Evolutionary conservation across 2,113 vertebrate genomes (phyloP).

Genomic region (Chlorodrepanis virens): DNA sequence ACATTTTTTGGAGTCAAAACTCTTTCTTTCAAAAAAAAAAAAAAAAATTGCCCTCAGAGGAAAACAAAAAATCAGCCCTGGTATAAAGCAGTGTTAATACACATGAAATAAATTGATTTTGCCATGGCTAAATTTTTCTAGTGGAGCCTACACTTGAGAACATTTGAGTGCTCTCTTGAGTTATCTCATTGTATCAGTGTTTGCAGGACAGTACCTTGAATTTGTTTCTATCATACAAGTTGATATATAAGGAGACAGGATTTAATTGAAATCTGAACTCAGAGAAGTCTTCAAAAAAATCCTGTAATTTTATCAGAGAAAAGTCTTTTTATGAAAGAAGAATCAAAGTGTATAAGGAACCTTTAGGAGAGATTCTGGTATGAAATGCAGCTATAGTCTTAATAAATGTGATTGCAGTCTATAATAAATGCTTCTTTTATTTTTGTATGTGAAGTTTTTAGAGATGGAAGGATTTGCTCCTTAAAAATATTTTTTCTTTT

Average conservation of each 20-base stretch:
- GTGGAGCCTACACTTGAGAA: conserved; percentile 33
- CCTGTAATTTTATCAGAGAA: background rate
- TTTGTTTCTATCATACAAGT: conserved; percentile 34
- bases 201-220: conserved; percentile 52
- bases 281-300: background rate
- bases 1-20: background rate
- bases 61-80: background rate
- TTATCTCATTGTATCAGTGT: conserved; percentile 30
- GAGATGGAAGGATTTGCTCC: background rate
- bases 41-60: background rate
- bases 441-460: background rate
- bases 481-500: background rate
- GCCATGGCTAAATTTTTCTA: conserved; percentile 45
- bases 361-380: background rate
- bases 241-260: background rate
- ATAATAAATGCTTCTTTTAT: background rate
- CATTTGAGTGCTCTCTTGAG: conserved; percentile 36
- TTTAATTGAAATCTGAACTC: conserved; percentile 42
- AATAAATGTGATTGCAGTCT: background rate
- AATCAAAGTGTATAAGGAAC: background rate
- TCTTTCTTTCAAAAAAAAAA: background rate
- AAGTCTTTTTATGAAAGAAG: background rate
- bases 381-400: background rate
- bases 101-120: conserved; percentile 57
- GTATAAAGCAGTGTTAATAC: conserved; percentile 15